These are phyloP conservation scores for Hystrix brachyura DNA, from an alignment of 2,113 vertebrate species.

Conservation along the genomic window DNA sequence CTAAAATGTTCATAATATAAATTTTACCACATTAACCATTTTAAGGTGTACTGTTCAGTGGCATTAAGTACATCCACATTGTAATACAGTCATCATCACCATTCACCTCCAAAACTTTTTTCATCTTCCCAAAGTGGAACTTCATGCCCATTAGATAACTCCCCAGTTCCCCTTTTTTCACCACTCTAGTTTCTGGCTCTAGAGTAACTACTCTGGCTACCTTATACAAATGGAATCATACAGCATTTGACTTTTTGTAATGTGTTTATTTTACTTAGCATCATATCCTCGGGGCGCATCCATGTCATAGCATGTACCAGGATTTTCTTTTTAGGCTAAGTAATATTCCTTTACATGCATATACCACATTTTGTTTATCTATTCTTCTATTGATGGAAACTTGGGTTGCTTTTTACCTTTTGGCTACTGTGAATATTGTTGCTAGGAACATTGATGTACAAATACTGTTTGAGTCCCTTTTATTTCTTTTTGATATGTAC, in stretches of 20 bases:
- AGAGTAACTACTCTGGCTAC: background rate
- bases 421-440: constrained; percentile 38
- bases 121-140: background rate
- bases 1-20: background rate
- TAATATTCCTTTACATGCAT: background rate
- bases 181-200: background rate
- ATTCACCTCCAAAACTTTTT: background rate
- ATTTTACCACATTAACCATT: constrained; percentile 3
- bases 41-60: background rate
- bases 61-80: background rate
- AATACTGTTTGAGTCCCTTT: constrained; percentile 6
- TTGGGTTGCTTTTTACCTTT: background rate
- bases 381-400: background rate
- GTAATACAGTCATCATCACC: background rate
- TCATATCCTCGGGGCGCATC: background rate
- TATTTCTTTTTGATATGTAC: background rate
- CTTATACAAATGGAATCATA: background rate
- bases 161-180: background rate
- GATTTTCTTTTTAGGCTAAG: constrained; percentile 19
- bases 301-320: background rate
- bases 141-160: background rate
- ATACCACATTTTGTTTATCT: constrained; percentile 13
- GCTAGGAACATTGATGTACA: background rate
- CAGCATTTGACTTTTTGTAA: background rate
- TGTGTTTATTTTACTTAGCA: background rate